A percentile compares a stretch with the other conserved stretches of the same genome.
Conservation (phyloP, 2,888 invertebrate genomes). For the Germaria angustata region DNA sequence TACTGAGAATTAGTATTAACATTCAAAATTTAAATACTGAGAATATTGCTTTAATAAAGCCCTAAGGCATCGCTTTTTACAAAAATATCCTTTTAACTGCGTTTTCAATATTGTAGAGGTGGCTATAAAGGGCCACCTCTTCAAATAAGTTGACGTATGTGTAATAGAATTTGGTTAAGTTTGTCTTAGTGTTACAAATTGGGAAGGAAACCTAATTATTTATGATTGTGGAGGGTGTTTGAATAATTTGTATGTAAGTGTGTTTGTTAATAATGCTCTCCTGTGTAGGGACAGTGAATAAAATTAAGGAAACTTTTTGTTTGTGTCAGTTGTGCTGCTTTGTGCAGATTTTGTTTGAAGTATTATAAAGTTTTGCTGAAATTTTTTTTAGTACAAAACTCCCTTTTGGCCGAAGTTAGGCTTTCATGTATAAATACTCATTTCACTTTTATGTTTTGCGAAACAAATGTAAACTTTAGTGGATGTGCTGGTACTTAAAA, state of each 20-base stretch:
- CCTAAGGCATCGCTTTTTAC: too few relatives aligned
- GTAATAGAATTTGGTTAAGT: too few relatives aligned
- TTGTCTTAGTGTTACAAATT: too few relatives aligned
- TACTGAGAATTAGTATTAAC: too few relatives aligned
- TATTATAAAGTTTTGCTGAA: conserved; percentile 15
- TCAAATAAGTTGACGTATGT: too few relatives aligned
- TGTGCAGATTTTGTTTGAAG: conserved; percentile 34
- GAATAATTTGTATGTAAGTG: background rate
- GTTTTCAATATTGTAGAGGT: too few relatives aligned
- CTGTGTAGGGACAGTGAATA: background rate
- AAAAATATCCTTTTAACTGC: too few relatives aligned
- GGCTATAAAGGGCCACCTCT: too few relatives aligned
- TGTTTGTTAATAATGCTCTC: background rate
- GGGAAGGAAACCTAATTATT: background rate
- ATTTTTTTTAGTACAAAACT: background rate
- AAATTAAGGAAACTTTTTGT: background rate
- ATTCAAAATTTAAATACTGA: too few relatives aligned
- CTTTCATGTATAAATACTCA: conserved; percentile 2
- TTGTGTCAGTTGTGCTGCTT: conserved; percentile 2
- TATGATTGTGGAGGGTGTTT: background rate
- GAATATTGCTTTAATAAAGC: too few relatives aligned
- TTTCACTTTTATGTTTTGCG: background rate
- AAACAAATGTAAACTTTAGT: conserved; percentile 26
- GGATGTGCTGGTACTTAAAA: conserved; percentile 42
- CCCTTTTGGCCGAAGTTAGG: conserved; percentile 32